Conservation (phyloP, 2,797 vertebrate genomes). For the Emys orbicularis region DNA sequence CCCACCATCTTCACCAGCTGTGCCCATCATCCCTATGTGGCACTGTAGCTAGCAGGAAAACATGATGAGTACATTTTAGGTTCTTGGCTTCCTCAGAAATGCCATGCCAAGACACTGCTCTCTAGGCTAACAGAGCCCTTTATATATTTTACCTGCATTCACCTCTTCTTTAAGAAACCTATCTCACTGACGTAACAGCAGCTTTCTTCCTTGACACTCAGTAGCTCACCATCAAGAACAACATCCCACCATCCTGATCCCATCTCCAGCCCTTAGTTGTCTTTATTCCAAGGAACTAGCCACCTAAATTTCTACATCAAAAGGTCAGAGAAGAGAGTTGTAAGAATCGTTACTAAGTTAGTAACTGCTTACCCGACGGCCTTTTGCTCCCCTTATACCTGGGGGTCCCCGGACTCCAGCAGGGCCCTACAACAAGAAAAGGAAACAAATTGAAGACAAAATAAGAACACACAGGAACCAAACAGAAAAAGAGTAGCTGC, state of each 20-base stretch:
- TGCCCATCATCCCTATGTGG: not conserved
- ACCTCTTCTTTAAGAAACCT: not conserved
- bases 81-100: accelerated
- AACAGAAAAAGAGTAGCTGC: not conserved
- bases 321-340: not conserved
- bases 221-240: not conserved
- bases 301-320: not conserved
- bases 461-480: not conserved
- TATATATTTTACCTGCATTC: not conserved
- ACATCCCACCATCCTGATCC: not conserved
- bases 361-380: conserved; percentile 85
- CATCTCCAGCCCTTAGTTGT: not conserved
- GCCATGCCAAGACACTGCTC: not conserved
- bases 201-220: not conserved
- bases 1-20: not conserved
- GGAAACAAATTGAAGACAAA: conserved; percentile 27
- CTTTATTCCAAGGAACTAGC: not conserved
- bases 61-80: not conserved
- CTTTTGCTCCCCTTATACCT: conserved; percentile 90
- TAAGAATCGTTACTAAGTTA: not conserved
- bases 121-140: not conserved
- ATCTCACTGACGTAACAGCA: accelerated
- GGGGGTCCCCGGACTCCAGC: conserved; percentile 85
- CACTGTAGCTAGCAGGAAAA: not conserved
- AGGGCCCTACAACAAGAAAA: conserved; percentile 85